Base-by-base conservation (phyloP, 2,797 vertebrate genomes). In the Alauda arvensis region DNA sequence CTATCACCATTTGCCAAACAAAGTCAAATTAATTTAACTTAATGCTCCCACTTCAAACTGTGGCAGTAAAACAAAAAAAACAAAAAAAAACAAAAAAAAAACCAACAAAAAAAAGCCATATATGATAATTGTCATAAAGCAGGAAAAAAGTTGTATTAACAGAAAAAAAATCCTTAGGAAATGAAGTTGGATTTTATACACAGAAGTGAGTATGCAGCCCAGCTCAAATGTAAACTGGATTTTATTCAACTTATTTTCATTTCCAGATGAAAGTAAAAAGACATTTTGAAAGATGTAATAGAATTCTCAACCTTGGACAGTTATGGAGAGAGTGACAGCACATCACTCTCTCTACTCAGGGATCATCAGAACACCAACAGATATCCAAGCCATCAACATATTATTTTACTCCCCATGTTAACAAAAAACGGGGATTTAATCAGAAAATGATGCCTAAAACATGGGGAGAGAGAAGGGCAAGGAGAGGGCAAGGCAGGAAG, bases 21-120 rank as follows among this genome's bases (percentile, higher is more conserved):
- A 90, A 92, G 77, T 70, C 89, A 95, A 90, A 95, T 93, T 92
- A 86, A 93, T 93, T 95, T 82, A 83, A 91, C 77, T 92, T 91
- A 92, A 95, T 93, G 93, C 21, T 85, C 68, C 84, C 72, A 61
- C 65, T 92, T 85, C 80, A 80, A 83, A 89, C 56, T 40, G 61
- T 66, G 66, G 56, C 77, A 90, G 48, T 29, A 60, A 83, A 77
- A 71, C 37, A 56, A 53, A 17, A 15, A 4, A 26, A 15, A 21
- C 51, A 33, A 24, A 31, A 7, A 37, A 25, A 53, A 6, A 26
- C 3, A 12, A 18, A 39, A 11, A 37, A 46, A 12, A 12, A 3
- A 13, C 9, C 12, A 40, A 40, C 39, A 40, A 40, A 56, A 8
- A n/a, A 76, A 26, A 2, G 4, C 24, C 37, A 66, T 31, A 72